Evolutionary conservation across 2,113 vertebrate species (phyloP), one percentile per base, ranked within the genome.

Genomic region (Lethenteron reissneri): DNA sequence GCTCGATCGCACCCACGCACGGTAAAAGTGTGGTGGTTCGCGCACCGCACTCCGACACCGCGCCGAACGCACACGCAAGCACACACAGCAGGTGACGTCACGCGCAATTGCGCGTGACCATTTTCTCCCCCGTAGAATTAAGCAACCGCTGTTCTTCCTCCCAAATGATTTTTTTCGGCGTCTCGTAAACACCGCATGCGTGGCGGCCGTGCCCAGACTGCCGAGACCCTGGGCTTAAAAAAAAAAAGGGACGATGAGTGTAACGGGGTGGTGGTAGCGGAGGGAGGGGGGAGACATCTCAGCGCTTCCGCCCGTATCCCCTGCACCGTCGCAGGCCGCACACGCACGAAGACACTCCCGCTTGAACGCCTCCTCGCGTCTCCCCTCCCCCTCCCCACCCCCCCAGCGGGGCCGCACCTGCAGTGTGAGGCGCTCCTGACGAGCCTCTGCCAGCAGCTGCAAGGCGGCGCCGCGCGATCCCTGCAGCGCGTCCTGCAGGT

Each of bases 391-490:
- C 17, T 19, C 7, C 5, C 62, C 62, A 68, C n/a, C 62, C 11
- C n/a, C 64, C n/a, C 9, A 17, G n/a, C 25, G 64, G 25, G 10
- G 64, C 64, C 9, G 64, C 25, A 68, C 64, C 64, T 17, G 64
- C 64, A 68, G 64, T 2, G 64, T 21, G 9, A 17, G 64, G 64
- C 64, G 64, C n/a, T 21, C 64, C 11, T 21, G 64, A 11, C 21
- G 64, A 68, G 64, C 64, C 10, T 68, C 64, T 68, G n/a, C 64
- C 64, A 68, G 21, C n/a, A 68, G 64, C 64, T 68, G 64, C 64
- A 68, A 9, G n/a, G 21, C 9, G 11, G 64, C 21, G n/a, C n/a
- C 21, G n/a, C 64, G 64, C 21, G 64, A n/a, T 17, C 64, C 21
- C 64, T n/a, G n/a, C 64, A 68, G n/a, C 11, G 64, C 64, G 21